Evolutionary conservation across 1,140 invertebrate species (phyloP).

Genomic region (Drosophila lowei): DNA sequence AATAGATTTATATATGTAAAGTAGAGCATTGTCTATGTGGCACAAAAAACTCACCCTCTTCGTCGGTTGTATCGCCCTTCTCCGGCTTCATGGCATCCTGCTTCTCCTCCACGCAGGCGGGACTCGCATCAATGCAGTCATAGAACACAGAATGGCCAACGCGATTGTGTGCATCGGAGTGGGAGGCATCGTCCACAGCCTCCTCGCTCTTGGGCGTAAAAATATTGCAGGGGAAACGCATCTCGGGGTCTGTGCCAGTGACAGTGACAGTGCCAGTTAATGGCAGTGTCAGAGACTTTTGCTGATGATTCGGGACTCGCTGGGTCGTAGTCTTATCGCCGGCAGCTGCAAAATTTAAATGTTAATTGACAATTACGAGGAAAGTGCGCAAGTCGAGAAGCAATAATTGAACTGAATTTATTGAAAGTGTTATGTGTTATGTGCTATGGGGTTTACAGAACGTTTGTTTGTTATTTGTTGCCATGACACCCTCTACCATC

Average conservation of each 20-base stretch:
- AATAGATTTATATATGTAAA: neutral
- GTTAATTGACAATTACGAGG: constrained; percentile 42
- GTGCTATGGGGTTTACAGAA: constrained; percentile 1
- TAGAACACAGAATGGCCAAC: constrained; percentile 84
- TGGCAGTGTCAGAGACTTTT: constrained; percentile 78
- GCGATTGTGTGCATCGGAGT: constrained; percentile 69
- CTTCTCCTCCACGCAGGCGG: constrained; percentile 86
- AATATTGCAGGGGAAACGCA: constrained; percentile 66
- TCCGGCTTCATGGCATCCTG: constrained; percentile 90
- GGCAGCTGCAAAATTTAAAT: constrained; percentile 24
- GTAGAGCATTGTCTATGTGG: too few relatives aligned
- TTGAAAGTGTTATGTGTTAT: constrained; percentile 30
- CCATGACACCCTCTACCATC: constrained; percentile 57
- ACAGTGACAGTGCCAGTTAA: constrained; percentile 58
- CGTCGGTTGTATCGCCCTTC: constrained; percentile 85
- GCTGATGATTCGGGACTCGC: constrained; percentile 41
- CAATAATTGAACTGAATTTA: constrained; percentile 54
- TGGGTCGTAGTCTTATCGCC: constrained; percentile 30
- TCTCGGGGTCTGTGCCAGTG: constrained; percentile 50
- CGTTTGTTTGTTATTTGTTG: constrained; percentile 67
- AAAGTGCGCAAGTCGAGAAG: constrained; percentile 22
- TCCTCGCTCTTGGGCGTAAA: constrained; percentile 73
- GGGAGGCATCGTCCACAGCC: constrained; percentile 72
- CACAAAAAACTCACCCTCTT: constrained; percentile 85
- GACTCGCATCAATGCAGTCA: constrained; percentile 83